Conservation (phyloP, 2,113 vertebrate species). For the Scytalopus superciliaris region DNA sequence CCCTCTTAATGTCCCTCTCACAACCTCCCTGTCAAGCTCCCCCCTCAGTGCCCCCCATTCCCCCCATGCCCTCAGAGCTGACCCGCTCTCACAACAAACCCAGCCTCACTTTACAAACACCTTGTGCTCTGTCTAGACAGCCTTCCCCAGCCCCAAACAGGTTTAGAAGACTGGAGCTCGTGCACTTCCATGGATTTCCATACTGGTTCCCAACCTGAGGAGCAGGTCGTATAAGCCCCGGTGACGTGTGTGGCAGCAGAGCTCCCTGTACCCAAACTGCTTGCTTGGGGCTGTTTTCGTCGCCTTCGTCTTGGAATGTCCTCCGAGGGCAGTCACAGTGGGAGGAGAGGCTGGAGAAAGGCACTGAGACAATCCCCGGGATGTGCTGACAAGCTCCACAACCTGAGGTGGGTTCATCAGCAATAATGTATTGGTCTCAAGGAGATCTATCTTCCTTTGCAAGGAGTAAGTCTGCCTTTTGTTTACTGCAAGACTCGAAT, state of each 20-base stretch:
- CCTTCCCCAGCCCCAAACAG: not conserved
- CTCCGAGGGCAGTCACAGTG: not conserved
- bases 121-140: slow-evolving; percentile 33
- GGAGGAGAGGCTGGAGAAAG: not conserved
- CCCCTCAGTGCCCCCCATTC: not conserved
- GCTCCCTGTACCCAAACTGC: not conserved
- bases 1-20: rapidly evolving
- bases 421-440: not conserved
- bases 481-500: not conserved
- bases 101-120: not conserved
- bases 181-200: not conserved
- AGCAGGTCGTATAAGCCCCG: not conserved
- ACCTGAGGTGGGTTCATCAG: not conserved
- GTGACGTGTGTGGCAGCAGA: not conserved
- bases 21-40: not conserved
- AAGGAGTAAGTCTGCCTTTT: not conserved
- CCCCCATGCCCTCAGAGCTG: not conserved
- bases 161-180: not conserved
- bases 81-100: not conserved
- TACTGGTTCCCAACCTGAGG: slow-evolving; percentile 59
- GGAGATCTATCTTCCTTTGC: not conserved
- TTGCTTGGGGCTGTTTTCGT: slow-evolving; percentile 35
- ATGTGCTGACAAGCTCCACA: not conserved
- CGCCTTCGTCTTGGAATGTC: rapidly evolving
- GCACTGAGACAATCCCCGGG: not conserved